Base-by-base conservation (phyloP, 53 echinoderm and acorn worm genomes). In the Antedon mediterranea region DNA sequence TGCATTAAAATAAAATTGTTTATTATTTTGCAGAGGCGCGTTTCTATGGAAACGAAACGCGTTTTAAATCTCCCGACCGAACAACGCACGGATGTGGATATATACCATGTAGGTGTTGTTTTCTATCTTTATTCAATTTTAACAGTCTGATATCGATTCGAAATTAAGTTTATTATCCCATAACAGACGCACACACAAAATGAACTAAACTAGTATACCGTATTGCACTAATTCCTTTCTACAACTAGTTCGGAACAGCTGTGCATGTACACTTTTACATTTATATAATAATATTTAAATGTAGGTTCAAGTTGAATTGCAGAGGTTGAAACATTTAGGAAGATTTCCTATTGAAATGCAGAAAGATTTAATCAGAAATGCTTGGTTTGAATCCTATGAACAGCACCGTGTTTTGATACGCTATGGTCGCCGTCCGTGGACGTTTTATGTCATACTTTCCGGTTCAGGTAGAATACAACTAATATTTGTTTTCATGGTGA, bases 281-380 rank as follows among this genome's bases (percentile, higher is more conserved):
- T n/a, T n/a, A n/a, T n/a, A n/a, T n/a, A n/a, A n/a, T n/a, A n/a
- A n/a, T n/a, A 37, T 37, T 37, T 37, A 37, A 37, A 37, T 73
- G 4, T 71, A 95, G 97, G 97, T 95, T 6, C 91, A 92, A 81
- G 91, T 91, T 23, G 97, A 95, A 41, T 77, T 95, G 26, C 97
- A 95, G 32, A 92, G 89, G 72, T 81, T 92, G 79, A 92, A 91
- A 34, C 85, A 84, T 72, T 77, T 95, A 11, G 91, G 87, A 30
- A 77, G 88, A 32, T 92, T 89, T 34, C 97, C 97, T 23, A 77
- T 95, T 5, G 85, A 89, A 33, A 95, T 91, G 91, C 97, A 95
- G 74, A 85, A 87, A 31, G 82, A 84, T 32, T 43, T 95, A 76
- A 87, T 91, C 15, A 42, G 74, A 32, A 41, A 74, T 28, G 87